phyloP scores from a whole-genome alignment of 2,797 vertebrate species.

The Agapornis canus region DNA sequence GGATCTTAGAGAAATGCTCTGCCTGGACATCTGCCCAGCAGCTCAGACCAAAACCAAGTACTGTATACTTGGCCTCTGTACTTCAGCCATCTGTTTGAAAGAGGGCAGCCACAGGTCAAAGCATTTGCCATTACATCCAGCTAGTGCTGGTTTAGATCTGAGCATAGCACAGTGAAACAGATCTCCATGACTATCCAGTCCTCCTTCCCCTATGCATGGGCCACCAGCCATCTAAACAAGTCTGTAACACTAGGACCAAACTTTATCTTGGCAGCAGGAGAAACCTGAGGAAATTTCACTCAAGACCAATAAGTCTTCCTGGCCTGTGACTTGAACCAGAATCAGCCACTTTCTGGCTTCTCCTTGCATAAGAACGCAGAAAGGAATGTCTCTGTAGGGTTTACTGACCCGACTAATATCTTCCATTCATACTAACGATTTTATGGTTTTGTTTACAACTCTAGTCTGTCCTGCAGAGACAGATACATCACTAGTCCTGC shows the following conservation, averaged over 20 bases:
- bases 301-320: not conserved
- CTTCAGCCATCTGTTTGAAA: not conserved
- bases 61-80: not conserved
- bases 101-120: not conserved
- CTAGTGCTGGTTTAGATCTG: not conserved
- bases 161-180: not conserved
- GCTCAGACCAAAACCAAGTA: conserved; percentile 43
- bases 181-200: not conserved
- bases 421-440: not conserved
- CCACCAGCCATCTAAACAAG: not conserved
- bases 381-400: conserved; percentile 6
- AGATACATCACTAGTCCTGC: not conserved
- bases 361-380: not conserved
- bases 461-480: not conserved
- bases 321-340: not conserved
- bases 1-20: not conserved
- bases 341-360: not conserved
- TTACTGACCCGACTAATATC: conserved; percentile 5
- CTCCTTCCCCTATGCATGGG: fast-evolving
- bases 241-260: not conserved
- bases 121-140: not conserved
- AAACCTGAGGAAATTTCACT: conserved; percentile 1
- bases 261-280: not conserved
- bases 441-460: conserved; percentile 3
- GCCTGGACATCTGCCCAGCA: conserved; percentile 5